Percentiles rank a stretch among this genome's conserved stretches.
Evolutionary conservation across 30 jellyfish, hydroid and myxozoan species (phyloP).

Genomic region (Aurelia sp.): DNA sequence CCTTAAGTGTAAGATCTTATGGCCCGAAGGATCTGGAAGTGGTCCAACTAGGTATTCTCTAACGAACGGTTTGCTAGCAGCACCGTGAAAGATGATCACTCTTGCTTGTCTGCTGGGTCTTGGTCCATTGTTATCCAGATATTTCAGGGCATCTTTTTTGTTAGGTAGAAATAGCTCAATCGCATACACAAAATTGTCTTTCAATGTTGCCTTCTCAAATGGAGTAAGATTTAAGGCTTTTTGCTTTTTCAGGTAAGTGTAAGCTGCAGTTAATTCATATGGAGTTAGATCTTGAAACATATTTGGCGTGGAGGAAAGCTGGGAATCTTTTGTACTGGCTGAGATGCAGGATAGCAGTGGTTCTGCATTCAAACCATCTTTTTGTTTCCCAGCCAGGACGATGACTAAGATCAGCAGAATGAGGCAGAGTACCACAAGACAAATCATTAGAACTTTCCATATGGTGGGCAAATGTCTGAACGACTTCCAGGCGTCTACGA

Average conservation of each 20-base stretch:
- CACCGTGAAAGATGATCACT: slow-evolving; percentile 64
- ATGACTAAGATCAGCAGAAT: background rate
- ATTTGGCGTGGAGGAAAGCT: slow-evolving; percentile 15
- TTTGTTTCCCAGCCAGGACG: background rate
- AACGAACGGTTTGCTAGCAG: slow-evolving; percentile 15
- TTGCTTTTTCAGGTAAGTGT: slow-evolving; percentile 3
- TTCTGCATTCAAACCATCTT: background rate
- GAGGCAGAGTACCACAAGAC: background rate
- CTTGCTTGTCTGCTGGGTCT: slow-evolving; percentile 72
- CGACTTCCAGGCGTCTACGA: background rate
- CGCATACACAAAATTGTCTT: slow-evolving; percentile 54
- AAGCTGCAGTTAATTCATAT: slow-evolving; percentile 34
- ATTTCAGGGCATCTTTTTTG: slow-evolving; percentile 31
- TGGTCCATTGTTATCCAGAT: slow-evolving; percentile 51
- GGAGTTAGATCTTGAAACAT: slow-evolving; percentile 57
- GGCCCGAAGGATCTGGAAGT: slow-evolving; percentile 56
- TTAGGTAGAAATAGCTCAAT: slow-evolving; percentile 66
- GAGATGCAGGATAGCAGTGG: background rate
- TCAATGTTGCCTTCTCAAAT: slow-evolving; percentile 46
- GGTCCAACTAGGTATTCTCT: slow-evolving; percentile 64
- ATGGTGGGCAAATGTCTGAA: background rate
- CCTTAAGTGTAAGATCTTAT: slow-evolving; percentile 8
- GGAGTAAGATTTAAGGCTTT: slow-evolving; percentile 30
- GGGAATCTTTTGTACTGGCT: background rate
- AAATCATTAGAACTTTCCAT: background rate